Conservation (phyloP, 2,797 vertebrate species). For the Liasis olivaceus region DNA sequence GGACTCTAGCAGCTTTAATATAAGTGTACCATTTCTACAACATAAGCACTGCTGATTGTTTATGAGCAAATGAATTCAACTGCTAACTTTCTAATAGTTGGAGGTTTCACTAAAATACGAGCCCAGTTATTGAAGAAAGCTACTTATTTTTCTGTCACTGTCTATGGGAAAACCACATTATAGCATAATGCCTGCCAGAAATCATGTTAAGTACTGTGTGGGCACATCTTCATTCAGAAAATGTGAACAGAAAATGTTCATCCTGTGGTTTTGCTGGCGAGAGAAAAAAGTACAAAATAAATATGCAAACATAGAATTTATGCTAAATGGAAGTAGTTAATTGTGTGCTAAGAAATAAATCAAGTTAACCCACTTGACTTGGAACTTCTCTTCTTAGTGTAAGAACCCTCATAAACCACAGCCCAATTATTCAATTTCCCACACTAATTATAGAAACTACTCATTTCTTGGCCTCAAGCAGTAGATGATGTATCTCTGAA, state of each 20-base stretch:
- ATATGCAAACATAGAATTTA: conserved; percentile 55
- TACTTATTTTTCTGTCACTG: conserved; percentile 29
- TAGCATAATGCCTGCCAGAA: conserved; percentile 37
- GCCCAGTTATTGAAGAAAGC: conserved; percentile 34
- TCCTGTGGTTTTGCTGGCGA: conserved; percentile 29
- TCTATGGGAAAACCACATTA: conserved; percentile 21
- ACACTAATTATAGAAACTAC: conserved; percentile 72
- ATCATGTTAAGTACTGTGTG: conserved; percentile 33
- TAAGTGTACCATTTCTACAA: conserved; percentile 34
- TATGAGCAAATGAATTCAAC: conserved; percentile 31
- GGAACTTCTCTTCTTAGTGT: conserved; percentile 60
- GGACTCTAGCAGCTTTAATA: conserved; percentile 15
- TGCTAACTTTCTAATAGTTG: conserved; percentile 29
- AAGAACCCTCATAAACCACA: conserved; percentile 59
- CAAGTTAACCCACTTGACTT: conserved; percentile 64
- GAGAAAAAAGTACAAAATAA: conserved; percentile 49
- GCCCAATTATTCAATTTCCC: conserved; percentile 73
- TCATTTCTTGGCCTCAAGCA: conserved; percentile 70
- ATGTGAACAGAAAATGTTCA: conserved; percentile 34
- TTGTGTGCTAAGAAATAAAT: conserved; percentile 63
- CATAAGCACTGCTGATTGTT: conserved; percentile 35
- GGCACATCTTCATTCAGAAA: conserved; percentile 49
- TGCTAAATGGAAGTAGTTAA: conserved; percentile 61
- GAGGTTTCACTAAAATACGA: conserved; percentile 45
- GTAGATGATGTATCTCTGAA: conserved; percentile 68